Evolutionary conservation across 2,113 vertebrate genomes (phyloP).

Genomic region (Coreoperca whiteheadi): DNA sequence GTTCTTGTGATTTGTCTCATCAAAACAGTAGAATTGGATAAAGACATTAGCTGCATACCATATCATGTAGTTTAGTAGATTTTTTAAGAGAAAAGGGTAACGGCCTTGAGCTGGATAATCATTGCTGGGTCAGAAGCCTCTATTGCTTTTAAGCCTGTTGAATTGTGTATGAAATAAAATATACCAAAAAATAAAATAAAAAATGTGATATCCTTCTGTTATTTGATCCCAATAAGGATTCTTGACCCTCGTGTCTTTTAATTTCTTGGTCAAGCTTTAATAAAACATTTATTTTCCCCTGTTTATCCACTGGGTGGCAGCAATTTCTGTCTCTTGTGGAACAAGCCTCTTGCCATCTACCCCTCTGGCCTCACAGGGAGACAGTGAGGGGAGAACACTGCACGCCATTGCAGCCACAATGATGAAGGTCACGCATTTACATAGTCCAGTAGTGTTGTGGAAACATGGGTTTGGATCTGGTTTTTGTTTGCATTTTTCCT

Average conservation of each 20-base stretch:
- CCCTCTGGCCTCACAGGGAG: not conserved
- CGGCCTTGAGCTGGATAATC: conserved; percentile 24
- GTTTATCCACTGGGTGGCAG: conserved; percentile 62
- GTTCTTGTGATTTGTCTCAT: conserved; percentile 34
- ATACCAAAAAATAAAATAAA: not conserved
- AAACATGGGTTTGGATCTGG: not conserved
- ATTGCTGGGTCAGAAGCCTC: conserved; percentile 35
- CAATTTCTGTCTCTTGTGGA: conserved; percentile 29
- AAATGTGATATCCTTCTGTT: not conserved
- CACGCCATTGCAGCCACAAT: conserved; percentile 4
- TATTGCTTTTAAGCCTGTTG: conserved; percentile 64
- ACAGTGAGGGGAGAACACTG: conserved; percentile 5
- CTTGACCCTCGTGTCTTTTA: not conserved
- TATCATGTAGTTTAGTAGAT: conserved; percentile 42
- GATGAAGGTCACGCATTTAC: conserved; percentile 32
- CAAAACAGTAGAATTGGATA: conserved; percentile 26
- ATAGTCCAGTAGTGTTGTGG: not conserved
- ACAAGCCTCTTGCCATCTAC: not conserved
- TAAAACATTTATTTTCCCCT: not conserved
- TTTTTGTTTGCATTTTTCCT: not conserved
- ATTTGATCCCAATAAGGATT: not conserved
- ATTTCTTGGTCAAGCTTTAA: not conserved
- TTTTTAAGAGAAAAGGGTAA: conserved; percentile 21
- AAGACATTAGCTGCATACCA: conserved; percentile 56
- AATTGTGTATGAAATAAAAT: conserved; percentile 14